Evolutionary conservation across 2,888 invertebrate species (phyloP), one percentile per base, ranked within the genome.

Genomic region (Arctia plantaginis): DNA sequence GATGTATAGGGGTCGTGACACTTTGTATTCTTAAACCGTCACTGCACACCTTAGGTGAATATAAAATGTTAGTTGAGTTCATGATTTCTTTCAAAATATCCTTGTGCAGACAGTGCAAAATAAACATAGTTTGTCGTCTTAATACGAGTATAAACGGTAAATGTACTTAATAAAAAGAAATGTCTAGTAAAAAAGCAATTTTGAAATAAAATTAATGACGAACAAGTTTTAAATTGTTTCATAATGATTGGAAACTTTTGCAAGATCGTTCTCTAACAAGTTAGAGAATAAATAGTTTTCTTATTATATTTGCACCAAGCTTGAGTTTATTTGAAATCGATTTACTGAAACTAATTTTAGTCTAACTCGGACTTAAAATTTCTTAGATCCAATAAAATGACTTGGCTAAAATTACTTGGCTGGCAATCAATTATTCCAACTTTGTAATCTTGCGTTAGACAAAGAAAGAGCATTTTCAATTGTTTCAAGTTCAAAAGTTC

Each of bases 201-300:
- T 35, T n/a, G 30, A 23, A 65, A 69, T 65, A 66, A 73, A 73
- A 73, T 73, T 33, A 64, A 39, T 39, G 51, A 66, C 41, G n/a
- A 41, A 51, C 51, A 71, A 71, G 47, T 71, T 71, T 71, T 51
- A 65, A 71, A 71, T 71, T 71, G 71, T 65, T 47, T 65, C 44
- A 51, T 65, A 71, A 71, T 71, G 47, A 65, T n/a, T 47, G n/a
- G 8, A 65, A 69, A 35, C 18, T 64, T 67, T 73, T 47, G 33
- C 6, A 23, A 69, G 65, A 69, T 69, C 69, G n/a, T 68, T 72
- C 72, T 67, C 30, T 55, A 69, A 66, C 71, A 0, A 64, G 70
- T 71, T 51, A 69, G 47, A 47, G 23, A 62, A 65, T 12, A 73
- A 69, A 62, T 73, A 73, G 65, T 73, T 73, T 73, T 65, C 69